Evolutionary conservation across 2,797 vertebrate genomes (phyloP).

Genomic region (Scolopax rusticola): DNA sequence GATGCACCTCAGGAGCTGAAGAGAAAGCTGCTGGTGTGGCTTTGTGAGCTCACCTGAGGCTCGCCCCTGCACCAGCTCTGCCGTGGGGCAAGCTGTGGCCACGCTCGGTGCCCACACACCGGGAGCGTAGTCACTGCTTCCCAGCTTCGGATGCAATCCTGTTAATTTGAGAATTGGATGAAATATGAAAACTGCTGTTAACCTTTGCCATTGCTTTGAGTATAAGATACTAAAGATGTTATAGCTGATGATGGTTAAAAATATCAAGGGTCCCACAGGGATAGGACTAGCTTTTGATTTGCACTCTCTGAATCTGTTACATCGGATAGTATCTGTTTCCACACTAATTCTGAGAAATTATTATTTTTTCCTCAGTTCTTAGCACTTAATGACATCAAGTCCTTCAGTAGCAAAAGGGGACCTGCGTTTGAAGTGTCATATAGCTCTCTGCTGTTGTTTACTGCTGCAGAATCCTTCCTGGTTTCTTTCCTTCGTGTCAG

Average conservation of each 20-base stretch:
- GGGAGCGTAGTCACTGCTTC: neutral
- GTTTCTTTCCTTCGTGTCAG: neutral
- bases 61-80: neutral
- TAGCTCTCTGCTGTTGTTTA: neutral
- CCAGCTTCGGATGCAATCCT: neutral
- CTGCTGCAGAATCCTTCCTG: neutral
- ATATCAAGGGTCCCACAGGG: neutral
- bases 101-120: fast-evolving
- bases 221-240: neutral
- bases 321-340: neutral
- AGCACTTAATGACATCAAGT: neutral
- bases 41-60: neutral
- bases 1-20: neutral
- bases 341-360: neutral
- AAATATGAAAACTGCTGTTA: conserved; percentile 9
- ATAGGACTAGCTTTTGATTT: neutral
- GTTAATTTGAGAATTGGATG: neutral
- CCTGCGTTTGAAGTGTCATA: neutral
- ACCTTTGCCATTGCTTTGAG: neutral
- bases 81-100: fast-evolving
- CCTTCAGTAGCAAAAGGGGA: neutral
- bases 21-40: neutral
- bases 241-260: neutral
- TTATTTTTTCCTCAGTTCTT: neutral
- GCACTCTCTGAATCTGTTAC: neutral